These are phyloP conservation scores for Chrysemys picta DNA, from an alignment of 2,113 vertebrate species.

Conservation along the genomic window DNA sequence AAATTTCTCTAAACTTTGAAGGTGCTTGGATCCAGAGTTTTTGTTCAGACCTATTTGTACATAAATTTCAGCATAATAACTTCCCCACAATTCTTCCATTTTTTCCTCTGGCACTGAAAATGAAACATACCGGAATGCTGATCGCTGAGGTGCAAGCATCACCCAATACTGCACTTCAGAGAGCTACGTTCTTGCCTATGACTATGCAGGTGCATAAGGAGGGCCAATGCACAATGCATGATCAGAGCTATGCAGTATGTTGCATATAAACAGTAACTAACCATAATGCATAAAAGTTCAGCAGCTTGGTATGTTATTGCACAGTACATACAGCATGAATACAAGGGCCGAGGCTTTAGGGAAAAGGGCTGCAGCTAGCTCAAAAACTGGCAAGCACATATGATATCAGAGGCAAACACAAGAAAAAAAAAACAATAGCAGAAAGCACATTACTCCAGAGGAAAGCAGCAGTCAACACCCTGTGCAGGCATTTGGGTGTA, in stretches of 20 bases:
- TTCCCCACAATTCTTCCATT: neutral
- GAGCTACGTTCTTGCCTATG: neutral
- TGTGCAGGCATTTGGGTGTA: neutral
- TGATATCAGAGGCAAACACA: neutral
- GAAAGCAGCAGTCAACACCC: neutral
- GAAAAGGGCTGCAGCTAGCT: neutral
- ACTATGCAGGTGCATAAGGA: neutral
- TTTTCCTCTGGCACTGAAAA: neutral
- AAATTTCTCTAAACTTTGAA: neutral
- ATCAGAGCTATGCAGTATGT: neutral
- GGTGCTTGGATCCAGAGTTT: neutral
- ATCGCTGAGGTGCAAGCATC: rapidly evolving
- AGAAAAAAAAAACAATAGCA: neutral
- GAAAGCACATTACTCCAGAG: neutral
- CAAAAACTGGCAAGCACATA: neutral
- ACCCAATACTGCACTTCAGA: neutral
- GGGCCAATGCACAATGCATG: neutral
- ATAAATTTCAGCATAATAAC: neutral
- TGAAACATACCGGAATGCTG: neutral
- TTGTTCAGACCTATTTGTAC: neutral
- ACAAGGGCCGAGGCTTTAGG: neutral
- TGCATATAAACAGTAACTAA: neutral
- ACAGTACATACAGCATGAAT: neutral
- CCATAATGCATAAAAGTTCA: neutral
- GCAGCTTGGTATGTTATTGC: neutral